A percentile compares a stretch with the other conserved stretches of the same genome.
phyloP scores from a whole-genome alignment of 2,888 invertebrate species.

The Maniola hyperantus region DNA sequence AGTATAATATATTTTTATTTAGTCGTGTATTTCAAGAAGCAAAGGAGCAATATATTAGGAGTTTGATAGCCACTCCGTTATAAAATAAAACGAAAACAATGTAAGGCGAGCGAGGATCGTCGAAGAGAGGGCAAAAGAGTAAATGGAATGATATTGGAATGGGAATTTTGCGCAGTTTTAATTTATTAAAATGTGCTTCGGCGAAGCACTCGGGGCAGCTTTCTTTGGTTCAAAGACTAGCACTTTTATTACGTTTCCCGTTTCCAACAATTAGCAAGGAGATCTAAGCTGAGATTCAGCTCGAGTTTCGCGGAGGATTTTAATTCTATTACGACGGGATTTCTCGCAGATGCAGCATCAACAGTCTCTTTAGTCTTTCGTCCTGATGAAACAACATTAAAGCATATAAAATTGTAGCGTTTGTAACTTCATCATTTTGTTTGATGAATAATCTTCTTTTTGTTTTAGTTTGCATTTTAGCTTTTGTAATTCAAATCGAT shows the following conservation, averaged over 20 bases:
- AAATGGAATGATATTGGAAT: conserved; percentile 75
- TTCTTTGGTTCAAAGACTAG: conserved; percentile 77
- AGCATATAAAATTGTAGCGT: conserved; percentile 9
- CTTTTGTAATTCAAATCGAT: too few species aligned
- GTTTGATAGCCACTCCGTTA: conserved; percentile 58
- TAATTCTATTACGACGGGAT: conserved; percentile 70
- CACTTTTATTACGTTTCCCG: conserved; percentile 76
- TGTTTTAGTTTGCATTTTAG: not conserved
- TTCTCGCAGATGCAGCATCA: conserved; percentile 65
- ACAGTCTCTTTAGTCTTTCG: conserved; percentile 51
- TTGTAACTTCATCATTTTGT: not conserved
- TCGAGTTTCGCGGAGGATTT: conserved; percentile 65
- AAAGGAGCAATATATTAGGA: conserved; percentile 50
- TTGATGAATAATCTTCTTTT: not conserved
- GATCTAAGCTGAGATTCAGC: conserved; percentile 65
- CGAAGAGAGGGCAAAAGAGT: conserved; percentile 57
- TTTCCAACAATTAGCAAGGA: conserved; percentile 76
- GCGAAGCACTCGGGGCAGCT: conserved; percentile 62
- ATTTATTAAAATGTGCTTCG: conserved; percentile 79
- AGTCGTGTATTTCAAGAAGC: conserved; percentile 10
- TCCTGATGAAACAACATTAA: conserved; percentile 36
- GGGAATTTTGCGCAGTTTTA: conserved; percentile 78
- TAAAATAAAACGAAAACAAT: conserved; percentile 63
- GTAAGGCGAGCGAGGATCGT: conserved; percentile 55
- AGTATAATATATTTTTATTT: not conserved